Percentiles rank a stretch among this genome's conserved stretches.
Conservation (phyloP, 1,140 invertebrate genomes). For the Trichonephila inaurata region DNA sequence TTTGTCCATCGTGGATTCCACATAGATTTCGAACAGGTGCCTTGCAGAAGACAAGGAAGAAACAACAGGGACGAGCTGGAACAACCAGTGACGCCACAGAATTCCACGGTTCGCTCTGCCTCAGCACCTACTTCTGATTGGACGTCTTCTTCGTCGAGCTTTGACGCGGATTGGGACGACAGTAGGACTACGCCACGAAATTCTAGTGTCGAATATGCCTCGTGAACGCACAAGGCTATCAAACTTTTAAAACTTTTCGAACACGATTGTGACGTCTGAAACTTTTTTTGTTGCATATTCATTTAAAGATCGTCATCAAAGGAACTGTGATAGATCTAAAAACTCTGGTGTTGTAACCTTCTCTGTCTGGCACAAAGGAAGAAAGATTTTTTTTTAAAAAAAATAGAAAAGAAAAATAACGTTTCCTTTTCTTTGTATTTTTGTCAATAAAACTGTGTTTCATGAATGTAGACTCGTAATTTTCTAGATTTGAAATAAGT, state of each 20-base stretch:
- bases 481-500: too few species aligned
- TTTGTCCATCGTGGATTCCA: constrained; percentile 65
- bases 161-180: constrained; percentile 69
- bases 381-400: not conserved
- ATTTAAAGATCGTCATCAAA: constrained; percentile 4
- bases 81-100: not conserved
- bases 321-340: constrained; percentile 32
- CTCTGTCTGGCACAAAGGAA: not conserved
- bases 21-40: constrained; percentile 67
- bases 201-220: constrained; percentile 60
- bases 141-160: not conserved
- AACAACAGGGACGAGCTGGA: constrained; percentile 43
- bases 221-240: not conserved
- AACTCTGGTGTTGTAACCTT: not conserved
- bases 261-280: not conserved
- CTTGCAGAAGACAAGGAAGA: constrained; percentile 56
- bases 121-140: not conserved
- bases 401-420: too few species aligned
- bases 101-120: constrained; percentile 44
- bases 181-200: constrained; percentile 57
- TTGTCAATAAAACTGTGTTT: not conserved
- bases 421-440: not conserved
- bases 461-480: not conserved
- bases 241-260: not conserved
- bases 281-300: not conserved